These are phyloP conservation scores for Trogon surrucura DNA, from an alignment of 2,113 vertebrate species.

Conservation along the genomic window DNA sequence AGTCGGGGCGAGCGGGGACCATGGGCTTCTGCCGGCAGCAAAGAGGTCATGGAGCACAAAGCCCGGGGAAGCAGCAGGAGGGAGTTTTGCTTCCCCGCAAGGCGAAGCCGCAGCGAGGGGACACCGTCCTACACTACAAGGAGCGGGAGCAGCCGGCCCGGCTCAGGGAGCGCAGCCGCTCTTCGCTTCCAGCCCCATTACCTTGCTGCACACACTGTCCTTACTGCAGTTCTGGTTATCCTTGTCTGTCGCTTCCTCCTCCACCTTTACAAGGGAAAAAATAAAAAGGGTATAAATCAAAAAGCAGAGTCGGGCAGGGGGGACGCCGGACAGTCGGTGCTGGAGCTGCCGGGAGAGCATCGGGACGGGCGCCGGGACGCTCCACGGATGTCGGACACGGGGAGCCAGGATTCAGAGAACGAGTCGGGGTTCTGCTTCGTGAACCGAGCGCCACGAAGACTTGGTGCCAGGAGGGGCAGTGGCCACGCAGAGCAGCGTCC, in stretches of 20 bases:
- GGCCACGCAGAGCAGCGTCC: too few species aligned
- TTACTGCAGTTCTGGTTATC: slow-evolving; percentile 88
- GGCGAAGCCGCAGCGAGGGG: not conserved
- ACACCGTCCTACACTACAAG: not conserved
- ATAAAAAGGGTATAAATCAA: not conserved
- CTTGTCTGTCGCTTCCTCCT: slow-evolving; percentile 85
- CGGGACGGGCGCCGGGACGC: not conserved
- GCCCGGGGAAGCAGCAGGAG: too few species aligned
- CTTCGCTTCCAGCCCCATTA: slow-evolving; percentile 22
- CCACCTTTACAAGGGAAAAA: slow-evolving; percentile 72
- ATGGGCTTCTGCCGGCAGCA: too few species aligned
- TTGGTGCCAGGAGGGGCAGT: too few species aligned
- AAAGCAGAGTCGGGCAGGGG: not conserved
- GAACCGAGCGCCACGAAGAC: not conserved
- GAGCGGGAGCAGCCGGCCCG: not conserved
- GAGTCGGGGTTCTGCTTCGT: not conserved
- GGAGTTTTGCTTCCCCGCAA: too few species aligned
- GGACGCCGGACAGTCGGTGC: not conserved
- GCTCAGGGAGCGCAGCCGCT: not conserved
- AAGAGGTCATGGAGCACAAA: too few species aligned
- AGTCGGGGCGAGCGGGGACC: too few species aligned
- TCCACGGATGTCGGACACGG: accelerated
- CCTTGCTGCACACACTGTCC: slow-evolving; percentile 81
- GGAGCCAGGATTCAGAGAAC: not conserved
- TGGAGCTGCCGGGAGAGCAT: not conserved